Base-by-base conservation (phyloP, 2,113 vertebrate species). In the Asarcornis scutulata region DNA sequence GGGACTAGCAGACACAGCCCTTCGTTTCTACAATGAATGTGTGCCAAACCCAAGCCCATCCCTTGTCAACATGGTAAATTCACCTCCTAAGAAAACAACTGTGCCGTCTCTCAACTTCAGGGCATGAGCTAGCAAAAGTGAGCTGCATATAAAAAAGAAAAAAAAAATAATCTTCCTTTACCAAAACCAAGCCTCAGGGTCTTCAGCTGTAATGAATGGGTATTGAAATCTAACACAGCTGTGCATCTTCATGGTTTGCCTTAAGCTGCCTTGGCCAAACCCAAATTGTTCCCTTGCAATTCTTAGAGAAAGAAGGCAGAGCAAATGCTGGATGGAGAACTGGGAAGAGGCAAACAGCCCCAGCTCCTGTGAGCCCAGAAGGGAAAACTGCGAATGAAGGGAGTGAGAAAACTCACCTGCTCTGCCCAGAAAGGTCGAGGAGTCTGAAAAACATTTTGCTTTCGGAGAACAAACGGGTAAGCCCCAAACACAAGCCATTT, bases 21-120 rank as follows among this genome's bases (percentile, higher is more conserved):
- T 42, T 27, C 0, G 0, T 20, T 52, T 36, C 42, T 5, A 0
- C 8, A 8, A 13, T 15, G 55, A 1, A 8, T 9, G 6, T 5
- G 18, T 31, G 63, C 46, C 55, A 11, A 1, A 60, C 27, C 34
- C 88, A 25, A 5, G 7, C 46, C 72, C 7, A 2, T 5, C 48
- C 58, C 73, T 34, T 31, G 46, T 9, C 46, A 22, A 63, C 40
- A 17, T 3, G 14, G n/a, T 16, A 46, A 77, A 71, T 42, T 72
- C 87, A 17, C n/a, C 36, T 23, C 56, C 13, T 7, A 0, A 7
- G 1, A 17, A 46, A 18, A 6, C 36, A 17, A 1, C 32, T 0
- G 1, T 7, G 23, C 66, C 31, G 15, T 22, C 50, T 53, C 44
- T 62, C 48, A 4, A 0, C 68, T 4, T 17, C 26, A 5, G 34